Evolutionary conservation across 1,140 invertebrate species (phyloP).

Genomic region (Mesaphorura yosii): DNA sequence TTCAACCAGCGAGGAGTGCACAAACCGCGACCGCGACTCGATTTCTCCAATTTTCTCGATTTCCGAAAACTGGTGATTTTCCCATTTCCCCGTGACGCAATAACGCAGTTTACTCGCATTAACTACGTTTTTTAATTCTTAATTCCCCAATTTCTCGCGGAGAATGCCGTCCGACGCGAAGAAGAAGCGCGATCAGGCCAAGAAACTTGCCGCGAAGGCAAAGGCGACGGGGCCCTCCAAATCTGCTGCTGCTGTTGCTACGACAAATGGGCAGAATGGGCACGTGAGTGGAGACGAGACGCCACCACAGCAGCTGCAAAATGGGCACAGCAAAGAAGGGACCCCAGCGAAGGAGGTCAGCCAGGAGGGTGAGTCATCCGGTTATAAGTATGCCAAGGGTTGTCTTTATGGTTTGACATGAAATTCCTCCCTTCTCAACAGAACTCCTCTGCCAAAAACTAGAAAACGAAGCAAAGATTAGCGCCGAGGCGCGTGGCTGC

Average conservation of each 20-base stretch:
- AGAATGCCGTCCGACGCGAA: conserved; percentile 93
- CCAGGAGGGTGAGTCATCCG: conserved; percentile 8
- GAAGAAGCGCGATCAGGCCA: conserved; percentile 91
- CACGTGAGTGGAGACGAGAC: not conserved
- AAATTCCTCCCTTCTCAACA: too few relatives aligned
- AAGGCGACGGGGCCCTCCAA: conserved; percentile 47
- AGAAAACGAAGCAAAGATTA: conserved; percentile 77
- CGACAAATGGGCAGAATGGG: conserved; percentile 29
- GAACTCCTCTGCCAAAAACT: conserved; percentile 76
- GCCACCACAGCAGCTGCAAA: conserved; percentile 28
- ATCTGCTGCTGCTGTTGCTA: conserved; percentile 41
- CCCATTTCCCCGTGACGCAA: too few relatives aligned
- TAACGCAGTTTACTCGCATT: too few relatives aligned
- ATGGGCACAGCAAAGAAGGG: conserved; percentile 33
- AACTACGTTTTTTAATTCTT: too few relatives aligned
- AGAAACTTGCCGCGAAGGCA: conserved; percentile 85
- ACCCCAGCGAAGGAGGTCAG: conserved; percentile 31
- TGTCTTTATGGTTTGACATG: not conserved
- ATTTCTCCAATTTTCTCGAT: too few relatives aligned
- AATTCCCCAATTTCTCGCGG: too few relatives aligned
- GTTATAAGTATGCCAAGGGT: not conserved
- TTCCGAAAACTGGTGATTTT: too few relatives aligned
- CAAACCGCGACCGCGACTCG: too few relatives aligned
- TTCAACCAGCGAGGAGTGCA: too few relatives aligned
- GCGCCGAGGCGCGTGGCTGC: conserved; percentile 83